These are phyloP conservation scores for Podocnemis expansa DNA, from an alignment of 2,113 vertebrate genomes.

Conservation along the genomic window DNA sequence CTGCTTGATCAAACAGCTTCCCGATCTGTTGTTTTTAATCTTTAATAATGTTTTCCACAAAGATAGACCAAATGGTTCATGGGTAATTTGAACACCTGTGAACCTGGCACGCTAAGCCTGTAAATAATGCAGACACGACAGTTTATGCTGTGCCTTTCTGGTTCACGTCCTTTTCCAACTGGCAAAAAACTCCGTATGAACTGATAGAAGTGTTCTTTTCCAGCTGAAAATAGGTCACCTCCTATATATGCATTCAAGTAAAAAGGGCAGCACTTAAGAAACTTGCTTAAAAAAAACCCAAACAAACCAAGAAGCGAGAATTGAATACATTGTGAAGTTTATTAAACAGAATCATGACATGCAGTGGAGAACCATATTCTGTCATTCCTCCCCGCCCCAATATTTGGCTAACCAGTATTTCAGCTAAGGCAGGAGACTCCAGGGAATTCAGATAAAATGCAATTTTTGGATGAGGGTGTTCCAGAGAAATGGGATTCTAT, in stretches of 20 bases:
- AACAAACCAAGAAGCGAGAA: background rate
- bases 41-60: constrained; percentile 42
- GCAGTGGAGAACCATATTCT: background rate
- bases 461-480: background rate
- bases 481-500: background rate
- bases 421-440: background rate
- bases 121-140: constrained; percentile 49
- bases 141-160: background rate
- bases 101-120: constrained; percentile 14
- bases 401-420: background rate
- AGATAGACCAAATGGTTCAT: constrained; percentile 30
- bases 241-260: background rate
- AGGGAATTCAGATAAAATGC: background rate
- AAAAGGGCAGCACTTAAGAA: background rate
- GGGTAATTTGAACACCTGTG: constrained; percentile 63
- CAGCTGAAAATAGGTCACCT: constrained; percentile 60
- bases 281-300: background rate
- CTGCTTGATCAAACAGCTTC: background rate
- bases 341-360: background rate
- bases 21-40: constrained; percentile 2
- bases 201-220: background rate
- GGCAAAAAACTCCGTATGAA: constrained; percentile 13
- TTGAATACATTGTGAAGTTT: background rate
- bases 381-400: background rate
- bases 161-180: constrained; percentile 8